Conservation (phyloP, 2,113 vertebrate genomes). For the Hydrochoerus hydrochaeris region DNA sequence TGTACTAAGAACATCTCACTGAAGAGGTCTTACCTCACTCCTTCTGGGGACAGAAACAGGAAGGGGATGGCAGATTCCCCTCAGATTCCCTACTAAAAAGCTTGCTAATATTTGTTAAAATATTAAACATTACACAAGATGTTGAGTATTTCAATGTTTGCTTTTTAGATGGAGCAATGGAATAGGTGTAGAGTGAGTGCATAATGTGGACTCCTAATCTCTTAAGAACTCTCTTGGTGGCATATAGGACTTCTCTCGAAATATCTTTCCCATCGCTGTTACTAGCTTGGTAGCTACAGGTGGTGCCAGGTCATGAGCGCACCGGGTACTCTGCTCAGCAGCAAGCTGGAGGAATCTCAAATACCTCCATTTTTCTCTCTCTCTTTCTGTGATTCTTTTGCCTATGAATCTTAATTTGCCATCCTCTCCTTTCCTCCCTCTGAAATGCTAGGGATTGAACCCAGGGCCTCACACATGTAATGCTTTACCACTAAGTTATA, state of each 20-base stretch:
- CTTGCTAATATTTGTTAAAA: constrained; percentile 62
- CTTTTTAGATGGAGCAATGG: not conserved
- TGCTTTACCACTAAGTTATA: not conserved
- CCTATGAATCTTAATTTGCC: not conserved
- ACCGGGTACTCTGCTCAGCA: not conserved
- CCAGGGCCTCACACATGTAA: not conserved
- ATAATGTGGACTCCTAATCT: not conserved
- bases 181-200: not conserved
- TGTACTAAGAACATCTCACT: not conserved
- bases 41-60: not conserved
- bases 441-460: not conserved
- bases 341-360: not conserved
- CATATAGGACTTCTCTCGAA: not conserved
- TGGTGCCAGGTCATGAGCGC: accelerated
- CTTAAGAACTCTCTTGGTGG: constrained; percentile 32
- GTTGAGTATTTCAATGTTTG: constrained; percentile 58
- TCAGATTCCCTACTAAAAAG: not conserved
- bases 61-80: not conserved
- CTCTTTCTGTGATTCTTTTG: not conserved
- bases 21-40: not conserved
- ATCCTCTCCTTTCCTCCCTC: not conserved
- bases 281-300: not conserved
- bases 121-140: constrained; percentile 55
- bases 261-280: not conserved
- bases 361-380: not conserved